Evolutionary conservation across 2,797 vertebrate species (phyloP).

Genomic region (Eulemur coronatus): DNA sequence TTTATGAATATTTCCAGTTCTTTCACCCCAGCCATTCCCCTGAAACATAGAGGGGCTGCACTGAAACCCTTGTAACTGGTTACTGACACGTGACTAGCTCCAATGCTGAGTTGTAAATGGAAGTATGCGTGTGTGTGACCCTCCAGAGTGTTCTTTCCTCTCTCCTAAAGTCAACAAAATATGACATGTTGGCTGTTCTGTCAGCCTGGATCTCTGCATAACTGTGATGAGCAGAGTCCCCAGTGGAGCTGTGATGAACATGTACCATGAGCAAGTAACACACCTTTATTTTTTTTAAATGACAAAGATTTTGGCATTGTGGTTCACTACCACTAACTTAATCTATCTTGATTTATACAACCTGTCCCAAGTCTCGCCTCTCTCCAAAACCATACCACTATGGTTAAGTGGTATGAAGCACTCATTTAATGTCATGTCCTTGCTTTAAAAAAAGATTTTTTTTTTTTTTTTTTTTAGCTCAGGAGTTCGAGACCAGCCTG

Average conservation of each 20-base stretch:
- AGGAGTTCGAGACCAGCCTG: too few species aligned
- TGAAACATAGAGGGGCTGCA: background rate
- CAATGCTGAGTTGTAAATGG: background rate
- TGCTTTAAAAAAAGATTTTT: background rate
- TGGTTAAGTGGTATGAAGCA: background rate
- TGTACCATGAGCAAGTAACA: background rate
- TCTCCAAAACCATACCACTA: background rate
- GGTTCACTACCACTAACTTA: background rate
- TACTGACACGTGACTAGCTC: background rate
- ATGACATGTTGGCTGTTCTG: background rate
- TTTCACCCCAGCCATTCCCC: background rate
- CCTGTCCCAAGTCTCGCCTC: background rate
- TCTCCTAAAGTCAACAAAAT: background rate
- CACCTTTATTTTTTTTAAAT: background rate
- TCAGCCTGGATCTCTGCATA: background rate
- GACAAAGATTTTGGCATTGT: background rate
- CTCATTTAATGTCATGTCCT: background rate
- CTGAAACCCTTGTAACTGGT: background rate
- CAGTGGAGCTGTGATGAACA: background rate
- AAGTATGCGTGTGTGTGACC: background rate
- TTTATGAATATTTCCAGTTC: background rate
- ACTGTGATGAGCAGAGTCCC: background rate
- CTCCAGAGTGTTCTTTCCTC: background rate
- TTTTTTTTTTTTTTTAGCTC: background rate
- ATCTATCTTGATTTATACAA: background rate